Conservation (phyloP, 2,888 invertebrate species). For the Chirona hameri region DNA sequence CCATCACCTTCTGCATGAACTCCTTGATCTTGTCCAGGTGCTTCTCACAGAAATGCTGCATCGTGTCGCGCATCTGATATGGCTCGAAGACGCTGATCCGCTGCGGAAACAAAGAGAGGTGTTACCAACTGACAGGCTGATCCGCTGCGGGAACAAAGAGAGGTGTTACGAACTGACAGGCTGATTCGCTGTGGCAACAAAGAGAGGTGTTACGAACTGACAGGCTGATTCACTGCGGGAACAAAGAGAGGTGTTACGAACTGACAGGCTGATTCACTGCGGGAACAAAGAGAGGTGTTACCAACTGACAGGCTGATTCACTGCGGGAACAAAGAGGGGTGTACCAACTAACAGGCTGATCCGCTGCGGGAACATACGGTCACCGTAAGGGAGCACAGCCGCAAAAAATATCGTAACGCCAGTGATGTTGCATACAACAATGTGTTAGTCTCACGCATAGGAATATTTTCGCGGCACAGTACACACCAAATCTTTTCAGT, state of each 20-base stretch:
- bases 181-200: conserved; percentile 39
- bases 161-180: neutral
- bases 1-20: conserved; percentile 82
- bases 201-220: neutral
- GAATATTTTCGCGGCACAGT: too few species aligned
- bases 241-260: neutral
- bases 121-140: conserved; percentile 52
- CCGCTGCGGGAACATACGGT: too few species aligned
- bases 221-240: conserved; percentile 39
- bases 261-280: too few species aligned
- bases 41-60: conserved; percentile 94
- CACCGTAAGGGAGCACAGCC: too few species aligned
- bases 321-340: too few species aligned
- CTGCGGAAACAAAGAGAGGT: conserved; percentile 45
- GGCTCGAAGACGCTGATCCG: conserved; percentile 83
- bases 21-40: conserved; percentile 85
- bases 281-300: too few species aligned
- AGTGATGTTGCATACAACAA: too few species aligned
- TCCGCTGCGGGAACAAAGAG: conserved; percentile 53
- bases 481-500: too few species aligned
- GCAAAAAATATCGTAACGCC: too few species aligned
- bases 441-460: too few species aligned
- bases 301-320: too few species aligned
- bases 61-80: conserved; percentile 84
- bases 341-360: too few species aligned